These are phyloP conservation scores for Hemiscyllium ocellatum DNA, from an alignment of 2,113 vertebrate genomes.

Conservation along the genomic window DNA sequence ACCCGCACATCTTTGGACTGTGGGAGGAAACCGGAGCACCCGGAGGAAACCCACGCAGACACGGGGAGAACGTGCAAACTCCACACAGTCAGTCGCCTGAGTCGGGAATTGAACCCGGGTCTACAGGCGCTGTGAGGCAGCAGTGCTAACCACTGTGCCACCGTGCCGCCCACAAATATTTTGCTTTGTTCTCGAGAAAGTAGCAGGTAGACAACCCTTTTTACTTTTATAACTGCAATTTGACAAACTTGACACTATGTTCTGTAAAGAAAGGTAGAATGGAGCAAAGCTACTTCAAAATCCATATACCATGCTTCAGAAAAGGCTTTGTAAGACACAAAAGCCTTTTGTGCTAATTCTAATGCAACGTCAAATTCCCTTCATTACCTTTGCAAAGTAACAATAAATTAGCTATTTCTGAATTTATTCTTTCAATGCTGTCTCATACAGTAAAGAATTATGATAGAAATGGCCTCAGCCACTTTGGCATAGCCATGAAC, in stretches of 20 bases:
- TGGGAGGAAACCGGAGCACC: no score
- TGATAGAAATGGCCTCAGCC: not conserved
- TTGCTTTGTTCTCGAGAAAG: not conserved
- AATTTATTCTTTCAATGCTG: not conserved
- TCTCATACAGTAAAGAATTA: not conserved
- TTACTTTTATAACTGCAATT: not conserved
- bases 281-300: not conserved
- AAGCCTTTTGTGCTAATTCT: not conserved
- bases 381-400: not conserved
- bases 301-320: not conserved
- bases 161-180: no score
- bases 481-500: not conserved
- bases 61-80: no score
- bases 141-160: no score
- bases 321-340: not conserved
- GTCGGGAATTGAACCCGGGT: no score
- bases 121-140: no score
- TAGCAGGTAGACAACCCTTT: not conserved
- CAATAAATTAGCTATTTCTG: not conserved
- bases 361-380: not conserved
- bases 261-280: not conserved
- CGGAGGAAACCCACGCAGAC: no score
- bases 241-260: not conserved
- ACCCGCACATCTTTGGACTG: no score
- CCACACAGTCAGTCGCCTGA: no score